A percentile compares a stretch with the other conserved stretches of the same genome.
Conservation (phyloP, 2,113 vertebrate genomes). For the Nothoprocta perdicaria region DNA sequence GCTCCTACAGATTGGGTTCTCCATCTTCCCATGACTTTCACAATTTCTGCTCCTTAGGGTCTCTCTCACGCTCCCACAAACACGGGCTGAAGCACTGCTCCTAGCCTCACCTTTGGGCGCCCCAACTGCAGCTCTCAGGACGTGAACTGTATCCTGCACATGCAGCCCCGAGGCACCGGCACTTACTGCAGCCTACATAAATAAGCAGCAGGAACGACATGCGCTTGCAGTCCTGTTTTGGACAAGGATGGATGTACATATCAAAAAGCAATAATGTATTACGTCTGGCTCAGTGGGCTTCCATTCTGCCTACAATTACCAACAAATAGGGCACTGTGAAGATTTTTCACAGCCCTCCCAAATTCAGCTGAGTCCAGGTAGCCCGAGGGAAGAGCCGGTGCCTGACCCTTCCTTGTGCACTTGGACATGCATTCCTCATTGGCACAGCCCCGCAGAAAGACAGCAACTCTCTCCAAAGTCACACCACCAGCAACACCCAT, state of each 20-base stretch:
- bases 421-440: background rate
- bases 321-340: background rate
- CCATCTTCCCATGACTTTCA: background rate
- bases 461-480: background rate
- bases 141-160: background rate
- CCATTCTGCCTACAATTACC: background rate
- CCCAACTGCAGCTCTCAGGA: background rate
- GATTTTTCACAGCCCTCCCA: background rate
- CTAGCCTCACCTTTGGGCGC: background rate
- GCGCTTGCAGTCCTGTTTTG: background rate
- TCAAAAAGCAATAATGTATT: background rate
- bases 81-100: fast-evolving
- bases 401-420: background rate
- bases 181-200: background rate
- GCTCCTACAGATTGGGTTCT: background rate
- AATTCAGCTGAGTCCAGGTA: background rate
- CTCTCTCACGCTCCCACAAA: background rate
- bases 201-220: background rate
- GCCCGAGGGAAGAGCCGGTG: background rate
- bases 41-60: background rate
- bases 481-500: background rate
- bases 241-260: background rate
- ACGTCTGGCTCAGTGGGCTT: background rate
- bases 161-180: background rate
- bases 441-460: background rate